A percentile compares a stretch with the other conserved stretches of the same genome.
phyloP scores from a whole-genome alignment of 1,140 invertebrate genomes.

The Papilio glaucus region DNA sequence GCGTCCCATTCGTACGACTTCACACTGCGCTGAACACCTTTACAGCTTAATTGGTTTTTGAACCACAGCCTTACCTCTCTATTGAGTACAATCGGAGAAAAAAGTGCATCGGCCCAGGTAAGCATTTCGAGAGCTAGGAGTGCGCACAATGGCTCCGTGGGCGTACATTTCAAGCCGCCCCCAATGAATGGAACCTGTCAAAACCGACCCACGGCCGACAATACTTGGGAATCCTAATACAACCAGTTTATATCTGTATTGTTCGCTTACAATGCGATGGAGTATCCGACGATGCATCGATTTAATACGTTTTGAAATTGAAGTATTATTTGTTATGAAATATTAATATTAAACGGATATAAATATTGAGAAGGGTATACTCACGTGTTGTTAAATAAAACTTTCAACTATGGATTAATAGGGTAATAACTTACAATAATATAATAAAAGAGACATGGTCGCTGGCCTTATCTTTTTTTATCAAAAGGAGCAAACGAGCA shows the following conservation, averaged over 20 bases:
- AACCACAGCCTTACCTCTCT: constrained; percentile 48
- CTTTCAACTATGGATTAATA: no score
- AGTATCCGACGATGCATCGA: constrained; percentile 14
- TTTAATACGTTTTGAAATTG: constrained; percentile 14
- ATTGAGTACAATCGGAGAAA: constrained; percentile 45
- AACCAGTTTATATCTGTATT: constrained; percentile 29
- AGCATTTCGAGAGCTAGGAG: constrained; percentile 23
- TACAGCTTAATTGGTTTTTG: constrained; percentile 63
- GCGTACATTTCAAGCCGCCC: constrained; percentile 46
- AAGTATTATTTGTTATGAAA: constrained; percentile 10
- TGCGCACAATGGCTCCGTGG: constrained; percentile 39
- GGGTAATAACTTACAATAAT: no score
- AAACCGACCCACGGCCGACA: constrained; percentile 38
- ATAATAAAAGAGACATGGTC: no score
- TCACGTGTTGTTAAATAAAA: no score
- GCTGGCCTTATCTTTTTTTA: no score
- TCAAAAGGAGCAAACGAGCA: no score
- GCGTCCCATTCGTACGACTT: constrained; percentile 39
- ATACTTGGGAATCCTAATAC: constrained; percentile 29
- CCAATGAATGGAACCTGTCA: constrained; percentile 49
- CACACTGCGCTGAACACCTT: constrained; percentile 45
- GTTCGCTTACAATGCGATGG: constrained; percentile 21
- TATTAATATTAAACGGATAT: neutral
- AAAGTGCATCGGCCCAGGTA: constrained; percentile 53
- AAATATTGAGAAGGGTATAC: neutral